These are phyloP conservation scores for Mesoclemmys tuberculata DNA, from an alignment of 2,113 vertebrate species.

Conservation along the genomic window DNA sequence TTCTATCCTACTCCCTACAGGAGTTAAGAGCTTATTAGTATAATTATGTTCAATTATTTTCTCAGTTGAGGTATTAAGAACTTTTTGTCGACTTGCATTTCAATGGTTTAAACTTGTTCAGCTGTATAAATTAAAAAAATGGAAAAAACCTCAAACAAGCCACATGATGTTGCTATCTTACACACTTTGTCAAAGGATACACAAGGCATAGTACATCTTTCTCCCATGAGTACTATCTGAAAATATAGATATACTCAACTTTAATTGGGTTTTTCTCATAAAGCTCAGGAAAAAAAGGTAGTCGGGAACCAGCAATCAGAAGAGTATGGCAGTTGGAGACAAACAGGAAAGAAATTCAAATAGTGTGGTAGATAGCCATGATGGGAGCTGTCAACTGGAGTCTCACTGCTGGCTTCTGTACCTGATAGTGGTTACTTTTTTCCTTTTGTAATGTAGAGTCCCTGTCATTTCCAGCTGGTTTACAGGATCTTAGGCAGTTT, in stretches of 20 bases:
- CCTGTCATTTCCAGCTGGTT: background rate
- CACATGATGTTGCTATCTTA: fast-evolving
- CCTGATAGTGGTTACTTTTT: background rate
- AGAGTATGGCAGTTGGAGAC: background rate
- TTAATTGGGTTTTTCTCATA: background rate
- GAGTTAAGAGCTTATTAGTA: background rate
- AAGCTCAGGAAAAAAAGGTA: background rate
- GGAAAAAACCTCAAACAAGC: background rate
- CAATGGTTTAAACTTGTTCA: background rate
- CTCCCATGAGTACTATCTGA: background rate
- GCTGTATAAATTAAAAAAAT: fast-evolving
- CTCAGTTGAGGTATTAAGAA: background rate
- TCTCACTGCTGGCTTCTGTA: background rate
- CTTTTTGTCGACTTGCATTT: background rate
- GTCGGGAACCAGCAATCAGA: background rate
- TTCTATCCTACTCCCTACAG: background rate
- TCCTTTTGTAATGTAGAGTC: background rate
- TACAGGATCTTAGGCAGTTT: background rate
- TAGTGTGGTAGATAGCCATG: background rate
- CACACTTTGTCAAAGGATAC: background rate
- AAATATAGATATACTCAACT: fast-evolving
- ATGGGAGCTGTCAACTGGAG: background rate
- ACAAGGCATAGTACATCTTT: background rate
- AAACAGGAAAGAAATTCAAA: background rate
- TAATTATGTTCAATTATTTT: background rate